Base-by-base conservation (phyloP, 2,888 invertebrate genomes). In the Heliconius erato region DNA sequence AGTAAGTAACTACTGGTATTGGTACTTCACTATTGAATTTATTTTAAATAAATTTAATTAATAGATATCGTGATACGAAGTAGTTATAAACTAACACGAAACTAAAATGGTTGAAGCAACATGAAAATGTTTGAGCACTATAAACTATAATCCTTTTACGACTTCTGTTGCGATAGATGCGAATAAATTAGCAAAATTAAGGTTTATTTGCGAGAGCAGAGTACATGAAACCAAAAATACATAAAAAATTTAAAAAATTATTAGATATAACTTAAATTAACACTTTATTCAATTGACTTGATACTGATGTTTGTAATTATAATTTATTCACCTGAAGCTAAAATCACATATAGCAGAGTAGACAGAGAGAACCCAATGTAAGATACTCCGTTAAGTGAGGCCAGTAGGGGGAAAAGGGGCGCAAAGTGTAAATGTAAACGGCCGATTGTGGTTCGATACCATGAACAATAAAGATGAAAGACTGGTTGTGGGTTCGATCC, bases 91-190 rank as follows among this genome's bases (percentile, higher is more conserved):
- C 26, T 77, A 65, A 67, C 78, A 77, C 77, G 65, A 77, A 65
- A 65, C 16, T 40, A 71, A 71, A 71, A 71, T 44, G n/a, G n/a
- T 71, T 71, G 40, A 40, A 71, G 40, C 40, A 28, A 65, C 78
- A 67, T 67, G 67, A 67, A 78, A 78, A 32, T 44, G 67, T 28
- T 78, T 28, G 67, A 49, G 67, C 67, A 67, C 78, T 68, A 49
- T 78, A 78, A 78, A 78, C 78, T 78, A 28, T 78, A 44, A 78
- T 67, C 28, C 65, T 49, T 78, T 78, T 78, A 78, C 78, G 65
- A 67, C 49, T 44, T 28, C 44, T 28, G 11, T 49, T 68, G 12
- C 67, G 12, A 78, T 26, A 67, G 23, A 40, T 78, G 44, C 26
- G 2, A 76, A 76, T 76, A 76, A 63, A 76, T 59, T 76, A 14